These are phyloP conservation scores for Pygoscelis adeliae DNA, from an alignment of 2,113 vertebrate genomes.

Conservation along the genomic window DNA sequence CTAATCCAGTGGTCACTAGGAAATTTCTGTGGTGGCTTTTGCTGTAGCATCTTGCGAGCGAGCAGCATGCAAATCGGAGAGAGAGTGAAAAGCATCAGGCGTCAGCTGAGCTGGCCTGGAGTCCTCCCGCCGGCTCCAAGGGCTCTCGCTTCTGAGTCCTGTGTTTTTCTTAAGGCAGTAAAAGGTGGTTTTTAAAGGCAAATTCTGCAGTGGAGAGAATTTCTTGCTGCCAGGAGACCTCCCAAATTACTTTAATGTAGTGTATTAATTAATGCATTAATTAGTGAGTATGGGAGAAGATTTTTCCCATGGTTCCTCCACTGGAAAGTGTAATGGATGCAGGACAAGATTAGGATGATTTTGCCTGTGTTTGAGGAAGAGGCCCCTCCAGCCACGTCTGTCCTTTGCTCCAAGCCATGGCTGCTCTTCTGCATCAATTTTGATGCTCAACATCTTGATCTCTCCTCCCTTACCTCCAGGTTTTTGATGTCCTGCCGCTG, in stretches of 20 bases:
- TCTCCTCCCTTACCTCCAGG: slow-evolving; percentile 62
- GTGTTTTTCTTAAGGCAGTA: not conserved
- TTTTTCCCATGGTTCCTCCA: not conserved
- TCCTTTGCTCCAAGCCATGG: not conserved
- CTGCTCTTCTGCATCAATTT: not conserved
- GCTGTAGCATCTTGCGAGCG: not conserved
- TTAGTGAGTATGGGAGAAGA: not conserved
- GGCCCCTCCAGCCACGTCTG: accelerated
- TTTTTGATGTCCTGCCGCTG: slow-evolving; percentile 84
- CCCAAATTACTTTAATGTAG: not conserved
- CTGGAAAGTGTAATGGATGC: not conserved
- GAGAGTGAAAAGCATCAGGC: not conserved
- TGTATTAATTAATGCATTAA: not conserved
- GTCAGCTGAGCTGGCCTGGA: not conserved
- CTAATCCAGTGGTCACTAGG: not conserved
- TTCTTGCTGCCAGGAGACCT: not conserved
- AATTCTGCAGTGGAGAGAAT: not conserved
- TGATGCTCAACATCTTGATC: accelerated
- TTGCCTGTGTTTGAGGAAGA: not conserved
- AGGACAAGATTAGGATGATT: not conserved
- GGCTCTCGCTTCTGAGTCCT: accelerated
- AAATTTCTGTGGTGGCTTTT: not conserved
- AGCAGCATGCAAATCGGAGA: accelerated
- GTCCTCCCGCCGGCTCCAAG: not conserved
- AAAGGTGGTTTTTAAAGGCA: not conserved